Conservation (phyloP, 2,797 vertebrate species). For the Danio albolineatus region DNA sequence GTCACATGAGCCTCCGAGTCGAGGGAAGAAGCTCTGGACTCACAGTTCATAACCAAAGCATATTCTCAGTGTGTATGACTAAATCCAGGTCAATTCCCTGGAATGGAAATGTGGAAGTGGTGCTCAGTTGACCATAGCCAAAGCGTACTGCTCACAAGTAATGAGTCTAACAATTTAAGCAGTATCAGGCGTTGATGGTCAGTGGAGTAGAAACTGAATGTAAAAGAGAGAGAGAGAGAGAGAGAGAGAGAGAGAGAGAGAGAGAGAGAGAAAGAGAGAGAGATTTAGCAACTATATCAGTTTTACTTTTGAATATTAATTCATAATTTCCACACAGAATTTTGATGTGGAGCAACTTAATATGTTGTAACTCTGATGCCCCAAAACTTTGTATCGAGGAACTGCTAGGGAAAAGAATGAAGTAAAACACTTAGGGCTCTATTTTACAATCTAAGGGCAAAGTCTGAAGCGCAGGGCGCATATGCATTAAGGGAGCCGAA, state of each 20-base stretch:
- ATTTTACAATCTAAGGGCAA: too few relatives aligned
- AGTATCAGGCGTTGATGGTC: conserved; percentile 8
- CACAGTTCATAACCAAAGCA: conserved; percentile 45
- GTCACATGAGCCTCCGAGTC: conserved; percentile 68
- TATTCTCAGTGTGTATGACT: conserved; percentile 25
- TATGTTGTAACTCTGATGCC: neutral
- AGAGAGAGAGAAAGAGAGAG: too few relatives aligned
- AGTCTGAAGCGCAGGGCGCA: too few relatives aligned
- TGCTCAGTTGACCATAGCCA: conserved; percentile 24
- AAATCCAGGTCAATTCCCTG: conserved; percentile 23
- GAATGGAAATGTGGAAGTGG: conserved; percentile 8
- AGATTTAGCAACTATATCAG: neutral
- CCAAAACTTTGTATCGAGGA: neutral
- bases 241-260: too few relatives aligned
- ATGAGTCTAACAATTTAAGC: conserved; percentile 15
- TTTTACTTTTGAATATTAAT: conserved; percentile 7
- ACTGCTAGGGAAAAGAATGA: neutral
- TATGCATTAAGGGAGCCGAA: too few relatives aligned
- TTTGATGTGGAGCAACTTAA: neutral
- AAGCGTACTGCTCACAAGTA: neutral
- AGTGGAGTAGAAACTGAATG: neutral
- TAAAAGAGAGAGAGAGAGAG: neutral
- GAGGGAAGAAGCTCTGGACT: conserved; percentile 68
- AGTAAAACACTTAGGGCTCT: neutral
- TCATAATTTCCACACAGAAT: neutral